Evolutionary conservation across 2,888 invertebrate genomes (phyloP).

Genomic region (Cyclophora punctaria): DNA sequence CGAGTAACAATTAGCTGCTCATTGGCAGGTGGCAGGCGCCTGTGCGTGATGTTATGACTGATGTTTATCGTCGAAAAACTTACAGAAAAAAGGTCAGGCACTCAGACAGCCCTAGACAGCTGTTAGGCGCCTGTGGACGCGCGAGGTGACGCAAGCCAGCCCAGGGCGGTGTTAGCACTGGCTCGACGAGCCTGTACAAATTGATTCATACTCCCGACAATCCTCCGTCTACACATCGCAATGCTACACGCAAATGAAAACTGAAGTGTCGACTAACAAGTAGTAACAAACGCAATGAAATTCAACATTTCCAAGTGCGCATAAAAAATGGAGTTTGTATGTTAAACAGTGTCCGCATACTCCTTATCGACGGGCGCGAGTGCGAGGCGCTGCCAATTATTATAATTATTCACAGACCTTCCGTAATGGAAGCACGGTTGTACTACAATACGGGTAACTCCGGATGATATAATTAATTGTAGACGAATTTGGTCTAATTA

Average conservation of each 20-base stretch:
- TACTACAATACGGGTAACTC: background rate
- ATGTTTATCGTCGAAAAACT: no score
- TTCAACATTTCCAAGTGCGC: no score
- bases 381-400: no score
- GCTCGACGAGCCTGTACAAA: background rate
- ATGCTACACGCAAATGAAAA: no score
- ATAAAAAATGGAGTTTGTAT: no score
- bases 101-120: background rate
- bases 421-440: background rate
- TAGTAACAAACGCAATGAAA: no score
- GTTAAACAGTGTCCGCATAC: no score
- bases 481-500: conserved; percentile 10
- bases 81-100: no score
- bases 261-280: no score
- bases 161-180: background rate
- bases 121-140: background rate
- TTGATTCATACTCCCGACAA: background rate
- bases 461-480: conserved; percentile 3
- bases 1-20: background rate
- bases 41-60: background rate
- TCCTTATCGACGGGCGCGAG: no score
- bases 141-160: background rate
- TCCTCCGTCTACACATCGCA: no score
- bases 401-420: no score
- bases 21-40: background rate